phyloP scores from a whole-genome alignment of 1,140 invertebrate species.

The Melipona quadrifasciata region DNA sequence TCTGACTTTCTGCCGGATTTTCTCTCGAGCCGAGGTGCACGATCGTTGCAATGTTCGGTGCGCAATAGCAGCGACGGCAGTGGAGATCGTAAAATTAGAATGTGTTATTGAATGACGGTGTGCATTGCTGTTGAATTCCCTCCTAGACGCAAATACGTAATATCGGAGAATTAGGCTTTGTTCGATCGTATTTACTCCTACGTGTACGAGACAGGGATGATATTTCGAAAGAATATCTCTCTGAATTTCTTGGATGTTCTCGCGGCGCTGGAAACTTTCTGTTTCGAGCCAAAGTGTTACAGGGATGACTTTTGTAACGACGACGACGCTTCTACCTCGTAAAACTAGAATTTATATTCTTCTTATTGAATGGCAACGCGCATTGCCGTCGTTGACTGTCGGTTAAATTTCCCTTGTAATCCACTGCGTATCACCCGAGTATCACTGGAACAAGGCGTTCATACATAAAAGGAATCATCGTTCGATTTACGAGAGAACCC shows the following conservation, averaged over 20 bases:
- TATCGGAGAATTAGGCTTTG: too few relatives aligned
- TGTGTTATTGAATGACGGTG: not conserved
- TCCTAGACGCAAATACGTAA: too few relatives aligned
- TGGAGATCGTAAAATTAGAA: constrained; percentile 22
- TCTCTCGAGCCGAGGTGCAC: not conserved
- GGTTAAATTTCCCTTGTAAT: not conserved
- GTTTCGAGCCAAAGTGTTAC: too few relatives aligned
- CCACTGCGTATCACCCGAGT: not conserved
- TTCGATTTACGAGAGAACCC: constrained; percentile 40
- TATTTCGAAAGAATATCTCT: too few relatives aligned
- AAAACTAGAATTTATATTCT: constrained; percentile 20
- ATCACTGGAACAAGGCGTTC: not conserved
- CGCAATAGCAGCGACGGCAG: not conserved
- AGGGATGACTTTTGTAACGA: not conserved
- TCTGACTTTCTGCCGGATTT: not conserved
- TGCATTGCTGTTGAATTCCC: not conserved
- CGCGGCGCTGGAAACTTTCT: too few relatives aligned
- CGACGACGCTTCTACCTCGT: not conserved
- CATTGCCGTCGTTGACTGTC: not conserved
- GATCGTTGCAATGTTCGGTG: not conserved
- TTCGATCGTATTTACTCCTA: too few relatives aligned
- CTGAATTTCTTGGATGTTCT: too few relatives aligned
- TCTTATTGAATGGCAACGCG: not conserved
- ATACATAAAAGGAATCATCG: constrained; percentile 44
- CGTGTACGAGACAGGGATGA: too few relatives aligned